These are phyloP conservation scores for Calameuta idolon DNA, from an alignment of 2,888 invertebrate genomes.

Conservation along the genomic window DNA sequence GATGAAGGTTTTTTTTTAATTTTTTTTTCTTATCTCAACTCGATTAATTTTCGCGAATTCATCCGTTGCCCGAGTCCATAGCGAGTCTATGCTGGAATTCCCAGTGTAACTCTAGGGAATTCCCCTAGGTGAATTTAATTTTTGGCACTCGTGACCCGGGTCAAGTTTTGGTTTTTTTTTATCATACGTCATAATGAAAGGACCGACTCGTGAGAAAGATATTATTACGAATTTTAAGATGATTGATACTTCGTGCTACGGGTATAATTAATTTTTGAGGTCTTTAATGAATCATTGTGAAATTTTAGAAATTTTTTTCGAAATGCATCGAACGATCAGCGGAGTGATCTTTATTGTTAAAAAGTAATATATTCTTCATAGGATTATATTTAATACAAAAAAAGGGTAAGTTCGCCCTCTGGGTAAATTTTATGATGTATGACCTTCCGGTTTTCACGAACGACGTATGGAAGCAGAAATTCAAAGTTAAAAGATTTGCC, in stretches of 20 bases:
- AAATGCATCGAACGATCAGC: no score
- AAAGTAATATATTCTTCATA: no score
- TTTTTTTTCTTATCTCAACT: background rate
- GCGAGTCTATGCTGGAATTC: background rate
- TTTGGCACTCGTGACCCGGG: background rate
- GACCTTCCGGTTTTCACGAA: conserved; percentile 2
- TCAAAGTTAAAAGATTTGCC: conserved; percentile 56
- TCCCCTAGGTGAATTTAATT: background rate
- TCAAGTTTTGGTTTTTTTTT: background rate
- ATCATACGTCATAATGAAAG: no score
- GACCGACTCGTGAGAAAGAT: no score
- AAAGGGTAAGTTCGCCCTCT: background rate
- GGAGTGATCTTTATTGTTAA: no score
- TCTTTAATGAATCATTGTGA: no score
- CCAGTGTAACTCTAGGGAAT: background rate
- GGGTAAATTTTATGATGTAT: background rate
- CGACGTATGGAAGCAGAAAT: conserved; percentile 43
- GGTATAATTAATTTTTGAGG: no score
- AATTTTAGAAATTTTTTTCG: no score
- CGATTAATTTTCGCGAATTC: background rate
- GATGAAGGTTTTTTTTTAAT: background rate
- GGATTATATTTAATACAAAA: background rate
- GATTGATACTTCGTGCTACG: no score
- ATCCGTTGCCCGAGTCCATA: background rate
- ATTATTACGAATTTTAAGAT: no score